Percentiles rank a stretch among this genome's conserved stretches.
phyloP scores from a whole-genome alignment of 2,888 invertebrate species.

The Macropis europaea region DNA sequence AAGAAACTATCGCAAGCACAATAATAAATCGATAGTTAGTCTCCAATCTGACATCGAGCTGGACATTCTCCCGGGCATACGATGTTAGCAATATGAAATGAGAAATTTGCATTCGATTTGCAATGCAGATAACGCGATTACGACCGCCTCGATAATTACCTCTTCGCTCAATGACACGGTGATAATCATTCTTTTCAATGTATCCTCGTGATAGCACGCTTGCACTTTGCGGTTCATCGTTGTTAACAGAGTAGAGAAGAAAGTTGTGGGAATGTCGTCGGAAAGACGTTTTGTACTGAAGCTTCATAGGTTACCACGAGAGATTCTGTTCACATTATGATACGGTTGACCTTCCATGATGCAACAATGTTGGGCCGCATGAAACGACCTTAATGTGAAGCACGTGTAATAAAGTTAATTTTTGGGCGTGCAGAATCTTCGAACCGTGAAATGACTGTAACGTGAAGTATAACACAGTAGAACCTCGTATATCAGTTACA shows the following conservation, averaged over 20 bases:
- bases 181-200: neutral
- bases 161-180: neutral
- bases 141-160: neutral
- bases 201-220: neutral
- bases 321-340: neutral
- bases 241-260: neutral
- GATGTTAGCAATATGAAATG: neutral
- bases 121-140: conserved; percentile 3
- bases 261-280: neutral
- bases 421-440: too few species aligned
- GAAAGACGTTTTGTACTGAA: neutral
- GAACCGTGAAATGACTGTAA: too few species aligned
- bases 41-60: neutral
- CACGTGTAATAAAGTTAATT: too few species aligned
- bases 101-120: conserved; percentile 7
- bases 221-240: neutral
- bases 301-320: neutral
- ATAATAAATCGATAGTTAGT: conserved; percentile 6
- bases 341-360: neutral
- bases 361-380: neutral
- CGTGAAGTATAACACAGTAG: too few species aligned
- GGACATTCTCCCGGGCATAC: conserved; percentile 1
- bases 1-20: conserved; percentile 1
- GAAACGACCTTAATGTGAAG: too few species aligned
- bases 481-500: too few species aligned